A percentile compares a stretch with the other conserved stretches of the same genome.
Conservation (phyloP, 2,797 vertebrate species). For the Pogonophryne albipinna region DNA sequence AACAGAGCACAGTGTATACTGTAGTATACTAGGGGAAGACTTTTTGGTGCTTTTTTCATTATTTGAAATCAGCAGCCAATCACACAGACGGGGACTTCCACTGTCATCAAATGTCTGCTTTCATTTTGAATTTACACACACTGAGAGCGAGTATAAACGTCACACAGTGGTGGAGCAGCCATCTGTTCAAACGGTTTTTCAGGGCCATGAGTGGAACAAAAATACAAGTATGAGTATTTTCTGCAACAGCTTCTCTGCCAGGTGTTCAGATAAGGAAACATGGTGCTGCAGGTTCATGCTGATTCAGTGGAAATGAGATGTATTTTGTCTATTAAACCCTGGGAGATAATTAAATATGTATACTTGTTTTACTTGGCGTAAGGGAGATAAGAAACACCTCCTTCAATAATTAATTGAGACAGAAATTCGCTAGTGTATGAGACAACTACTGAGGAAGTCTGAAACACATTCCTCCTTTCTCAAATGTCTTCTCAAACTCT, state of each 20-base stretch:
- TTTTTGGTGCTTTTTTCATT: neutral
- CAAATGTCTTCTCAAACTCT: constrained; percentile 1
- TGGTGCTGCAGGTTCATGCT: constrained; percentile 5
- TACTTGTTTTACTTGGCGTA: neutral
- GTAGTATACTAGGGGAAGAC: constrained; percentile 11
- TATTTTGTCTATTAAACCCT: constrained; percentile 23
- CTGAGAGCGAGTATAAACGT: constrained; percentile 31
- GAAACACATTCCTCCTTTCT: constrained; percentile 23
- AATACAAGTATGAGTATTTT: constrained; percentile 23
- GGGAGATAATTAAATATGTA: constrained; percentile 7
- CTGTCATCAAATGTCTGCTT: constrained; percentile 33
- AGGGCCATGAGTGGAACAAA: constrained; percentile 35
- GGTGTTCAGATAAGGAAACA: constrained; percentile 55
- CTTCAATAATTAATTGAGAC: constrained; percentile 23
- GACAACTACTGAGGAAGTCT: constrained; percentile 6
- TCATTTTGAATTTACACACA: constrained; percentile 51
- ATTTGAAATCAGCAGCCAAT: constrained; percentile 50
- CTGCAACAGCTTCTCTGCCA: constrained; percentile 47
- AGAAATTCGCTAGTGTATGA: constrained; percentile 2
- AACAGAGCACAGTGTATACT: constrained; percentile 6
- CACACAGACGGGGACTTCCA: constrained; percentile 28
- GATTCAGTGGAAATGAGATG: constrained; percentile 5
- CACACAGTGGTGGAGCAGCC: constrained; percentile 49
- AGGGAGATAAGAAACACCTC: constrained; percentile 8
- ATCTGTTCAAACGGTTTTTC: constrained; percentile 71